Percentiles rank a stretch among this genome's conserved stretches.
Conservation (phyloP, 2,888 invertebrate species). For the Ophonus ardosiacus region DNA sequence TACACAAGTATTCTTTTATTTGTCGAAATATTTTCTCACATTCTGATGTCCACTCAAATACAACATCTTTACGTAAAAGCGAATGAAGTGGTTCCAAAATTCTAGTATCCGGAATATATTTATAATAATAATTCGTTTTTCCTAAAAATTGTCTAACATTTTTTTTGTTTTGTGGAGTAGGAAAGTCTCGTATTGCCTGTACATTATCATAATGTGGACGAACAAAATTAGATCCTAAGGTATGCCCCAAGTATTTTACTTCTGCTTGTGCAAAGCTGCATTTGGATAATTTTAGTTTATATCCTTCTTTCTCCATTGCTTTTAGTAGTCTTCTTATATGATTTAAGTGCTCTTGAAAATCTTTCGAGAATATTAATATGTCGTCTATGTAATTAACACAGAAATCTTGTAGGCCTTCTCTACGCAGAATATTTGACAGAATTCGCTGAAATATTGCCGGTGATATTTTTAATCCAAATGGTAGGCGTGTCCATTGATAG, state of each 20-base stretch:
- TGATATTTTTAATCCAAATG: constrained; percentile 66
- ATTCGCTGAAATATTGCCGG: constrained; percentile 65
- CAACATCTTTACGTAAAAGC: constrained; percentile 58
- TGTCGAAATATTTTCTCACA: constrained; percentile 59
- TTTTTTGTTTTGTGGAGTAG: constrained; percentile 1
- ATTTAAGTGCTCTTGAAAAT: not conserved
- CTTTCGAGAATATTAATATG: constrained; percentile 11
- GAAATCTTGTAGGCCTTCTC: not conserved
- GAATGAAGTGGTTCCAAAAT: constrained; percentile 64
- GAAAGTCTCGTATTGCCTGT: not conserved
- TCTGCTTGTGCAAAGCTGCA: not conserved
- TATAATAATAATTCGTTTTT: not conserved
- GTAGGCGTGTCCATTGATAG: constrained; percentile 65
- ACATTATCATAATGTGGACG: not conserved
- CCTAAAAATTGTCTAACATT: constrained; percentile 12
- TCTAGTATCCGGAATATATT: not conserved
- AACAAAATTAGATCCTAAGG: not conserved
- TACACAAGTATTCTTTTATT: constrained; percentile 63
- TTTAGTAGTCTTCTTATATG: constrained; percentile 22
- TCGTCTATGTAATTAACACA: constrained; percentile 11
- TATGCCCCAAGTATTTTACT: constrained; percentile 13
- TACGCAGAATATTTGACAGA: constrained; percentile 38
- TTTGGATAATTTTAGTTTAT: constrained; percentile 8
- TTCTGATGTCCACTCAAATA: constrained; percentile 63
- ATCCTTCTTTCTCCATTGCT: constrained; percentile 2